Base-by-base conservation (phyloP, 53 echinoderm and acorn worm genomes). In the Arbacia lixula region DNA sequence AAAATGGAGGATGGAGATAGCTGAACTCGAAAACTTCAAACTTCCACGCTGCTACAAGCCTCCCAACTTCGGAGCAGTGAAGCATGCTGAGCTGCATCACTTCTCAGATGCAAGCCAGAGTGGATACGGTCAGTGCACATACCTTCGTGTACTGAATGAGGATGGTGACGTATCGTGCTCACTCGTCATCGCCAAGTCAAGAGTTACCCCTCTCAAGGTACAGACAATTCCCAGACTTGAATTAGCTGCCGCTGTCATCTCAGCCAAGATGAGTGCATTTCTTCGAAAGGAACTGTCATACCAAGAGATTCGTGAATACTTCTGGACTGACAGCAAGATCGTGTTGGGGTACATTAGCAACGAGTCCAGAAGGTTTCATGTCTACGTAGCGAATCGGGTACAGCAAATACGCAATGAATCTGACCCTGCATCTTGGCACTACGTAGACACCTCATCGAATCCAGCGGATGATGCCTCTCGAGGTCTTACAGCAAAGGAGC, bases 111-210 rank as follows among this genome's bases (percentile, higher is more conserved):
- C 86, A 20, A 84, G 87, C 33, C 33, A 72, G 10, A 53, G 32
- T 12, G 91, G 88, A 0, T 92, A 92, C 29, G 83, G 92, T 2
- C 84, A 92, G 52, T 92, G 89, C 52, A 60, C 86, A 12, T 89
- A 89, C 50, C 83, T 92, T 2, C 68, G 86, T 17, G 60, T 91
- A 17, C 50, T 89, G 11, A 75, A 89, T 75, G 76, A 73, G 1
- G 11, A 71, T 6, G 82, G 56, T 21, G 28, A 60, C 26, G 74
- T 71, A 22, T 61, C 60, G 42, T 72, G 72, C 26, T 52, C 74
- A 5, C 43, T 92, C 9, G 58, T 88, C 39, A 80, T 88, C 57
- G 86, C 86, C 9, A 93, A 91, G 53, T 60, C 88, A 14, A 79
- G 86, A 83, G 93, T 93, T 6, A 62, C 80, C 2, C 93, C 93